phyloP scores from a whole-genome alignment of 2,113 vertebrate species.

The Ochotona curzoniae region DNA sequence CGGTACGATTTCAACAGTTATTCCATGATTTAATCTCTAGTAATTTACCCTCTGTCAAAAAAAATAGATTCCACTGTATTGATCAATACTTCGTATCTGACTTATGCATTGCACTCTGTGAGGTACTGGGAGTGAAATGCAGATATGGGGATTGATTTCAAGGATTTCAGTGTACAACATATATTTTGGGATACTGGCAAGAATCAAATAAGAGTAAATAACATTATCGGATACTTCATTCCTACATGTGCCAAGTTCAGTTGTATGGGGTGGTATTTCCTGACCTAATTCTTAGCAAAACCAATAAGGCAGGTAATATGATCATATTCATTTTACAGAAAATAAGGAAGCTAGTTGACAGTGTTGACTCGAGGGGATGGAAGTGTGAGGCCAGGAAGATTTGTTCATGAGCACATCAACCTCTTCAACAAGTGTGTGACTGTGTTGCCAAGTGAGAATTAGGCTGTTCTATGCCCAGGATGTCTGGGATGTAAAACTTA shows the following conservation, averaged over 20 bases:
- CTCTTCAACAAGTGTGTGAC: not conserved
- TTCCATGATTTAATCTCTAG: not conserved
- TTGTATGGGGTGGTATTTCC: not conserved
- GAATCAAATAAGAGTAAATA: not conserved
- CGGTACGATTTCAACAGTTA: not conserved
- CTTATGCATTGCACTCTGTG: not conserved
- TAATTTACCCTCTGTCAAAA: not conserved
- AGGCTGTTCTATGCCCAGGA: not conserved
- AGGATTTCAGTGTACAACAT: not conserved
- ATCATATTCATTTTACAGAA: not conserved
- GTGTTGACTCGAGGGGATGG: not conserved
- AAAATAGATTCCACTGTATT: not conserved
- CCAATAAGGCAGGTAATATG: not conserved
- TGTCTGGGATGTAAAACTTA: not conserved
- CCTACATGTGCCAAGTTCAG: not conserved
- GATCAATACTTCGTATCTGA: not conserved
- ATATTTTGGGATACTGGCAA: not conserved
- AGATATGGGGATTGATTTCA: not conserved
- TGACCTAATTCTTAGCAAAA: not conserved
- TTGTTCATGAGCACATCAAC: not conserved
- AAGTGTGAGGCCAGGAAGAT: not conserved
- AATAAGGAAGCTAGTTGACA: not conserved
- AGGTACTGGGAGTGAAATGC: fast-evolving
- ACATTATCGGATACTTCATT: not conserved
- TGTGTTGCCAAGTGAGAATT: not conserved